Conservation (phyloP, 2,888 invertebrate genomes). For the Lottia scabra region DNA sequence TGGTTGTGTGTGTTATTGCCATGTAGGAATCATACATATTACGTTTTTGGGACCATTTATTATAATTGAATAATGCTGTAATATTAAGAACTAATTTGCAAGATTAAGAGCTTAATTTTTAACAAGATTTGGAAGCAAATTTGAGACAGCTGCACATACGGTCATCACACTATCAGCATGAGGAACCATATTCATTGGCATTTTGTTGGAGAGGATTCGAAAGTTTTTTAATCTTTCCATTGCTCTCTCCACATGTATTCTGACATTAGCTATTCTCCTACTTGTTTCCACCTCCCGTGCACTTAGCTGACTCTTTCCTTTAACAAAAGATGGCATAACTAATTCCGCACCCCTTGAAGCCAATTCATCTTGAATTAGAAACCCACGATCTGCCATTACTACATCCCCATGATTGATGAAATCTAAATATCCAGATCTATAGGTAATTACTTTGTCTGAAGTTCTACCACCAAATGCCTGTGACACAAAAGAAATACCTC, state of each 20-base stretch:
- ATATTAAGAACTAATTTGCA: too few relatives aligned
- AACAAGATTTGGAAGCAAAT: not conserved
- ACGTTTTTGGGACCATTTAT: too few relatives aligned
- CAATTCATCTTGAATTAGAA: not conserved
- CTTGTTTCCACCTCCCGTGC: not conserved
- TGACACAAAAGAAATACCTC: constrained; percentile 34
- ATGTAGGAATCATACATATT: too few relatives aligned
- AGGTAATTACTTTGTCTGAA: constrained; percentile 11
- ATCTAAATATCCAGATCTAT: not conserved
- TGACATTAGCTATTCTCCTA: constrained; percentile 5
- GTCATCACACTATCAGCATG: too few relatives aligned
- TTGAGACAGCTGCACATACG: not conserved
- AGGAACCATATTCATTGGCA: too few relatives aligned
- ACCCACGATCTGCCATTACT: not conserved
- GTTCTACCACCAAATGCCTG: not conserved
- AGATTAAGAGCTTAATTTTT: too few relatives aligned
- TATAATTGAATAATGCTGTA: too few relatives aligned
- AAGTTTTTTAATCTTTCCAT: not conserved
- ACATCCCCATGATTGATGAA: not conserved
- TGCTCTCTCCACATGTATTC: not conserved
- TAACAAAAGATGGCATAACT: not conserved
- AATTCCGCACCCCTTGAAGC: not conserved
- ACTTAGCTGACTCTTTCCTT: constrained; percentile 9
- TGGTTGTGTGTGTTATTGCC: too few relatives aligned
- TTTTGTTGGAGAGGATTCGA: not conserved